Conservation (phyloP, 37 sponge, comb jelly and placozoan genomes). For the Spongia lamella region DNA sequence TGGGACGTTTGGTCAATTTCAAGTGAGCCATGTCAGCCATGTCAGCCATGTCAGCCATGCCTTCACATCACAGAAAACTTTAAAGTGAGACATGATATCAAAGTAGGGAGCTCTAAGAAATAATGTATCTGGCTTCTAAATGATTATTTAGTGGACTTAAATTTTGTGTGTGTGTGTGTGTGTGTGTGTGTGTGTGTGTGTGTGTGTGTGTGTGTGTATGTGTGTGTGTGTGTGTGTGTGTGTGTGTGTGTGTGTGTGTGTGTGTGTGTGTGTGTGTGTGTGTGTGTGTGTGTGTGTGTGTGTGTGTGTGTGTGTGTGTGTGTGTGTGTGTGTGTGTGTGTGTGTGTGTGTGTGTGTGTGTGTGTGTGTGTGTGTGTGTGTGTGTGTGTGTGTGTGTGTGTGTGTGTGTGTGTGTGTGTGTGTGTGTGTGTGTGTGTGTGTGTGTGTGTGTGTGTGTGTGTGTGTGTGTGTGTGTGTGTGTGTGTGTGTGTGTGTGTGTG, state of each 20-base stretch:
- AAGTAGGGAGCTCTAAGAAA: too few species aligned
- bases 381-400: slow-evolving; percentile 18
- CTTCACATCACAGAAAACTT: slow-evolving; percentile 3
- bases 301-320: slow-evolving; percentile 12
- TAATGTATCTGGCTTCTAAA: too few species aligned
- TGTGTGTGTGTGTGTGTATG: not conserved
- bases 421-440: not conserved
- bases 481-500: slow-evolving; percentile 23
- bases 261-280: slow-evolving; percentile 6
- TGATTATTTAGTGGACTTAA: too few species aligned
- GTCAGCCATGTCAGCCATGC: slow-evolving; percentile 2
- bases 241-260: not conserved
- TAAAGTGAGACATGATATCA: slow-evolving; percentile 15
- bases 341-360: slow-evolving; percentile 17
- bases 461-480: slow-evolving; percentile 18
- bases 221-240: not conserved
- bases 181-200: too few species aligned
- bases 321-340: slow-evolving; percentile 17
- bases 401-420: slow-evolving; percentile 4
- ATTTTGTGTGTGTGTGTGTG: slow-evolving; percentile 12
- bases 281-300: slow-evolving; percentile 7
- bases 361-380: slow-evolving; percentile 15
- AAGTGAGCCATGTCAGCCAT: slow-evolving; percentile 14
- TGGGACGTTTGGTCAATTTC: slow-evolving; percentile 30
- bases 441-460: slow-evolving; percentile 13